Conservation (phyloP, 2,797 vertebrate species). For the Sebastes nivosus region DNA sequence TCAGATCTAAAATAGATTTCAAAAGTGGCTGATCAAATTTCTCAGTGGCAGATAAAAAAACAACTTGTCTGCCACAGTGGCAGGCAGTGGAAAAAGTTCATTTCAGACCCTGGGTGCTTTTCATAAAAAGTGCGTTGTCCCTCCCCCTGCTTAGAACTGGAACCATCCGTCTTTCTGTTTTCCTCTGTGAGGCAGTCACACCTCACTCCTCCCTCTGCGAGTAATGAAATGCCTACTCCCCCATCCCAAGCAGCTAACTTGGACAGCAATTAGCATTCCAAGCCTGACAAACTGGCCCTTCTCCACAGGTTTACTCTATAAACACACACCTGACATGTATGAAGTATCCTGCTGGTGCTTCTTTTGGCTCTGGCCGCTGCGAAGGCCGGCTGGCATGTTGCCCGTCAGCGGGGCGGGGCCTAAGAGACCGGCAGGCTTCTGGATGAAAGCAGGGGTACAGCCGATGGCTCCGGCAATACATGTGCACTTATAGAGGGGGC, state of each 20-base stretch:
- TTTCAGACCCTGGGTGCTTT: background rate
- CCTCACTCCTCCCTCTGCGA: slow-evolving; percentile 20
- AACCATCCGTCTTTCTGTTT: slow-evolving; percentile 10
- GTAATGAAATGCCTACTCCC: slow-evolving; percentile 7
- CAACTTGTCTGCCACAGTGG: too few species aligned
- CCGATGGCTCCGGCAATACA: slow-evolving; percentile 93
- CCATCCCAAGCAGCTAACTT: background rate
- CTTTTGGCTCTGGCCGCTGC: slow-evolving; percentile 60
- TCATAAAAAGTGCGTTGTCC: background rate
- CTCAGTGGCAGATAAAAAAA: too few species aligned
- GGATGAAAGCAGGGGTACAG: slow-evolving; percentile 88
- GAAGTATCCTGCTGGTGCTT: slow-evolving; percentile 83
- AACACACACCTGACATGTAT: slow-evolving; percentile 91
- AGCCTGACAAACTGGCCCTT: slow-evolving; percentile 6
- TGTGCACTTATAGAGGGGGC: slow-evolving; percentile 90
- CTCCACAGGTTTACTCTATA: slow-evolving; percentile 21
- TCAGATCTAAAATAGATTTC: too few species aligned
- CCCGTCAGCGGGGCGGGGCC: slow-evolving; percentile 69
- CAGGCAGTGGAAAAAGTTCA: accelerated
- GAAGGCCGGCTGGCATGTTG: slow-evolving; percentile 73
- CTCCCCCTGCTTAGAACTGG: slow-evolving; percentile 5
- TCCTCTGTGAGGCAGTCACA: slow-evolving; percentile 3
- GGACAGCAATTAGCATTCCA: slow-evolving; percentile 39
- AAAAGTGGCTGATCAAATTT: too few species aligned
- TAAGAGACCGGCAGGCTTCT: slow-evolving; percentile 78